Evolutionary conservation across 2,888 invertebrate genomes (phyloP), one percentile per base, ranked within the genome.

Genomic region (Cephus pulcher): DNA sequence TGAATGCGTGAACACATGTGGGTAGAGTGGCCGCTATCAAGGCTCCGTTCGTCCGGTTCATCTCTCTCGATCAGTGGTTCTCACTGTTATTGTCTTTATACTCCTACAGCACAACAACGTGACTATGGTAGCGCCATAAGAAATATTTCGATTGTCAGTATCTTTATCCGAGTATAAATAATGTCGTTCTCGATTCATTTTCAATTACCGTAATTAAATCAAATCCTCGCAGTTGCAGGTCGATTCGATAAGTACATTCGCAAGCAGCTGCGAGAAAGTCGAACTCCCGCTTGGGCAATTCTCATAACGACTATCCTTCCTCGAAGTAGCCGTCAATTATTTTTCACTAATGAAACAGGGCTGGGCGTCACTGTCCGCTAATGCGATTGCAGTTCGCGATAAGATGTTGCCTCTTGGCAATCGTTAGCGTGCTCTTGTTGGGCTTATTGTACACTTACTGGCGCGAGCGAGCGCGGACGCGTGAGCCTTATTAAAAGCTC

Each of bases 331-430:
- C 82, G 85, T 87, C 88, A 88, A 90, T 91, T 89, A 90, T 89
- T 90, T 89, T 89, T 89, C 89, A 87, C 89, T 90, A 91, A 91
- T 89, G 90, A 90, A 91, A 88, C 78, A 80, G 84, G 81, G 82
- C 86, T 85, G 87, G 89, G 88, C 88, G 89, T 88, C 88, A 87
- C 88, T 88, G 90, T 89, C 88, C 86, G 88, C 88, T 90, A 89
- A 89, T 90, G 90, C 86, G 89, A 90, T 89, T 88, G 88, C 85
- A 88, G 85, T 85, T 87, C 85, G 81, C 86, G 90, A 90, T 90
- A 90, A 89, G 88, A 87, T 85, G 86, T 79, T 81, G 85, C 84
- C 83, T 76, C 82, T 85, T 82, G 86, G 87, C 88, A 87, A 90
- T 91, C 89, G 89, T 90, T 90, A 89, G 85, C 86, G 85, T 87